Evolutionary conservation across 2,888 invertebrate genomes (phyloP).

Genomic region (Tanytarsus gracilentus): DNA sequence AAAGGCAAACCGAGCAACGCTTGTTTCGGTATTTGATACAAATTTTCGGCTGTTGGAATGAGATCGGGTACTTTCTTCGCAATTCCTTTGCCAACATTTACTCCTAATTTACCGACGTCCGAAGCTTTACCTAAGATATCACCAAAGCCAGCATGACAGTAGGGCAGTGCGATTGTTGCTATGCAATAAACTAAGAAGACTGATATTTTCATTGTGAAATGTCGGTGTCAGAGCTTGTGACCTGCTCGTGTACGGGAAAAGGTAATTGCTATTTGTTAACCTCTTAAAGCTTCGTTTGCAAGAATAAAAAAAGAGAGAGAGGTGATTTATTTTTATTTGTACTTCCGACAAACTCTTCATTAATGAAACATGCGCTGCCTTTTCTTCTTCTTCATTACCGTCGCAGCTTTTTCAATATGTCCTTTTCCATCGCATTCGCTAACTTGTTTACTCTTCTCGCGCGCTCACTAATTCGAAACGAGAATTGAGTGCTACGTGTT

Average conservation of each 20-base stretch:
- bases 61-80: conserved; percentile 16
- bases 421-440: neutral
- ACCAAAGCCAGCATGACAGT: conserved; percentile 1
- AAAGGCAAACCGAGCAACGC: conserved; percentile 30
- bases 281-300: neutral
- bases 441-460: neutral
- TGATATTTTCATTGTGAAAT: conserved; percentile 23
- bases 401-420: neutral
- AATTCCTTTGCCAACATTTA: neutral
- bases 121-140: neutral
- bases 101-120: conserved; percentile 4
- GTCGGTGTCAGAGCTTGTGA: neutral
- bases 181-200: conserved; percentile 6
- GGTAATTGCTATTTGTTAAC: neutral
- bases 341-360: conserved; percentile 14
- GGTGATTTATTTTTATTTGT: conserved; percentile 20
- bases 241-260: neutral
- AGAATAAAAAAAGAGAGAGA: neutral
- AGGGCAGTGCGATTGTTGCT: conserved; percentile 2
- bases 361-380: neutral
- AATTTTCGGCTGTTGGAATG: conserved; percentile 28
- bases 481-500: too few relatives aligned
- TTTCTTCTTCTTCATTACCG: neutral
- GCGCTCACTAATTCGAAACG: neutral
- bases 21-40: conserved; percentile 30